A percentile compares a stretch with the other conserved stretches of the same genome.
Evolutionary conservation across 2,888 invertebrate species (phyloP).

Genomic region (Sarcophaga caerulescens): DNA sequence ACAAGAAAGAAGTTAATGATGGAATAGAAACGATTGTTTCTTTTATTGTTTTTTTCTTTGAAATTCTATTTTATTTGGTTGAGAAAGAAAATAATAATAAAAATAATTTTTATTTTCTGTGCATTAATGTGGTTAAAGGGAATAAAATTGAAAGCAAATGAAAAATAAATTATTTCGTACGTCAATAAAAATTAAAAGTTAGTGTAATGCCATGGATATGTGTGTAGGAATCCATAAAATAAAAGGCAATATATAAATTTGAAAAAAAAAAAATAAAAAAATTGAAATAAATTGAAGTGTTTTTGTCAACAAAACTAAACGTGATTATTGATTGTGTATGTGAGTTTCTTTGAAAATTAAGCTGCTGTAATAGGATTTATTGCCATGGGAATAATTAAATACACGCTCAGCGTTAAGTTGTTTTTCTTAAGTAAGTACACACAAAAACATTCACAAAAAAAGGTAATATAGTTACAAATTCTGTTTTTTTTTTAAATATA

Average conservation of each 20-base stretch:
- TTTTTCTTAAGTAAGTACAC: constrained; percentile 23
- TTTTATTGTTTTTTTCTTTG: neutral
- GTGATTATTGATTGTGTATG: neutral
- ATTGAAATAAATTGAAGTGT: neutral
- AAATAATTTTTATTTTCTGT: neutral
- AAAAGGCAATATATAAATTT: neutral
- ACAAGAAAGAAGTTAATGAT: neutral
- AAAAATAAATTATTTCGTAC: neutral
- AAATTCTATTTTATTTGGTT: neutral
- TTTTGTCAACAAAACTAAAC: neutral
- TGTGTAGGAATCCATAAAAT: too few relatives aligned
- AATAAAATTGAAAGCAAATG: neutral
- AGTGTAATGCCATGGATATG: neutral
- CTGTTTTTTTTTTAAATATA: too few relatives aligned
- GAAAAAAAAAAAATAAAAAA: neutral
- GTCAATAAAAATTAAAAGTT: neutral
- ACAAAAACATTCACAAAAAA: neutral
- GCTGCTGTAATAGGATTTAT: constrained; percentile 24
- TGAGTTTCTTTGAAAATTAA: neutral
- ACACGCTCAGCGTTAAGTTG: constrained; percentile 7
- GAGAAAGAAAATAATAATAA: neutral
- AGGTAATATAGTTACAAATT: too few relatives aligned
- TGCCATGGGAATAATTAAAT: constrained; percentile 38
- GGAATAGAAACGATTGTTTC: neutral
- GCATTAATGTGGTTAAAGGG: neutral